Conservation (phyloP, 2,113 vertebrate species). For the Empidonax alnorum region DNA sequence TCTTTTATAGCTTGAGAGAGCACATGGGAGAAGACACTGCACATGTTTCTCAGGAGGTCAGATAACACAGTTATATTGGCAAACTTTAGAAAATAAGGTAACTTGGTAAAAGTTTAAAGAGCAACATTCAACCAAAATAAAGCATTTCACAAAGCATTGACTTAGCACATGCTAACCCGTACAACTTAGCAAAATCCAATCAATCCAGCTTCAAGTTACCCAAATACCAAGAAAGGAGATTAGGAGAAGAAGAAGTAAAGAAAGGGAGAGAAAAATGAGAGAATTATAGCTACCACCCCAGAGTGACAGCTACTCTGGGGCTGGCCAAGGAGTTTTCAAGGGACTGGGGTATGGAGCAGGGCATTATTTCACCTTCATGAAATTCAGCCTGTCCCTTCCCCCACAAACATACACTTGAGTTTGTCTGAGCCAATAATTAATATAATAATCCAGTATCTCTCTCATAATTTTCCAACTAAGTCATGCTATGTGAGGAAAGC, state of each 20-base stretch:
- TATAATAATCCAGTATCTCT: neutral
- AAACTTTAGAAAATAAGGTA: neutral
- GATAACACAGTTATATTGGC: neutral
- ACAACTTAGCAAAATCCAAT: neutral
- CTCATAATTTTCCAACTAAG: neutral
- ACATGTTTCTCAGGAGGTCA: neutral
- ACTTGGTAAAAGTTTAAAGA: neutral
- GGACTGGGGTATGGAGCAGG: neutral
- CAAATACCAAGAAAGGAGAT: neutral
- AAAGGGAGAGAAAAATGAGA: neutral
- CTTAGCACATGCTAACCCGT: neutral
- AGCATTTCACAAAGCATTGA: neutral
- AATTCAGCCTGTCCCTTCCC: neutral
- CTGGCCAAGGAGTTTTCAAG: neutral
- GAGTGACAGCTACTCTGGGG: neutral
- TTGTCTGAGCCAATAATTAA: neutral
- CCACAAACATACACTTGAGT: neutral
- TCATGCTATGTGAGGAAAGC: neutral
- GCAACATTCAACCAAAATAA: neutral
- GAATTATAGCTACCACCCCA: neutral
- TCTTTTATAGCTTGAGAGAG: neutral
- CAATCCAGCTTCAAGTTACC: neutral
- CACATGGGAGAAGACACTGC: neutral
- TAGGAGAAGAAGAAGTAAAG: neutral
- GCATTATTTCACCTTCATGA: neutral